Conservation (phyloP, 1,140 invertebrate genomes). For the Neodiprion pinetum region DNA sequence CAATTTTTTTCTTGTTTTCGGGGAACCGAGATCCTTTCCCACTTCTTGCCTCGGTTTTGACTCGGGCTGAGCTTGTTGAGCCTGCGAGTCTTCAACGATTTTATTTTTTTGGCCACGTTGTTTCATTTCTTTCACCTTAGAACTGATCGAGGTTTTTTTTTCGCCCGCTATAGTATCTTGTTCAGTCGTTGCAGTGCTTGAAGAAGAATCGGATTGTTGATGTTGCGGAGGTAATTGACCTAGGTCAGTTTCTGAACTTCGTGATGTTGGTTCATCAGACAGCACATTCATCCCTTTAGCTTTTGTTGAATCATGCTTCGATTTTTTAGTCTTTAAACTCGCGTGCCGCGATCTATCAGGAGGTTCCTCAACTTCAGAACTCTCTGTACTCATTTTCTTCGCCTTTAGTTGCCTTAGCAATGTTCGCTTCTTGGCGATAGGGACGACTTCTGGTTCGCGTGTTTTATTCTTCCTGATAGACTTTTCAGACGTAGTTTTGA, state of each 20-base stretch:
- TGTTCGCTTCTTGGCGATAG: constrained; percentile 35
- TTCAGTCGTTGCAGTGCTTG: neutral
- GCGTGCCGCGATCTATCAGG: constrained; percentile 33
- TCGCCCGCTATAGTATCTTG: neutral
- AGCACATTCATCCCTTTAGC: neutral
- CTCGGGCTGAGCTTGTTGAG: neutral
- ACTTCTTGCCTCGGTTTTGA: neutral
- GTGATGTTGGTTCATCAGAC: neutral
- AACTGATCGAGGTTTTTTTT: neutral
- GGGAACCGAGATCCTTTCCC: neutral
- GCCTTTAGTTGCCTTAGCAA: constrained; percentile 41
- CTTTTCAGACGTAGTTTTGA: neutral
- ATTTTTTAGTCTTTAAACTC: constrained; percentile 21
- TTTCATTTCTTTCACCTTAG: neutral
- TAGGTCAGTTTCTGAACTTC: neutral
- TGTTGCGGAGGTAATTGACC: neutral
- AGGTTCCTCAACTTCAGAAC: constrained; percentile 51
- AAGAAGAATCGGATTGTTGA: neutral
- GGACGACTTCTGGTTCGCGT: constrained; percentile 28
- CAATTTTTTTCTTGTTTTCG: neutral
- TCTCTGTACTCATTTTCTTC: constrained; percentile 44
- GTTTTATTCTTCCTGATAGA: neutral
- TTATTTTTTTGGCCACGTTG: neutral
- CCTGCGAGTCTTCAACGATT: neutral
- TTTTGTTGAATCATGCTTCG: neutral